Conservation (phyloP, 2,888 invertebrate species). For the Phaedon cochleariae region DNA sequence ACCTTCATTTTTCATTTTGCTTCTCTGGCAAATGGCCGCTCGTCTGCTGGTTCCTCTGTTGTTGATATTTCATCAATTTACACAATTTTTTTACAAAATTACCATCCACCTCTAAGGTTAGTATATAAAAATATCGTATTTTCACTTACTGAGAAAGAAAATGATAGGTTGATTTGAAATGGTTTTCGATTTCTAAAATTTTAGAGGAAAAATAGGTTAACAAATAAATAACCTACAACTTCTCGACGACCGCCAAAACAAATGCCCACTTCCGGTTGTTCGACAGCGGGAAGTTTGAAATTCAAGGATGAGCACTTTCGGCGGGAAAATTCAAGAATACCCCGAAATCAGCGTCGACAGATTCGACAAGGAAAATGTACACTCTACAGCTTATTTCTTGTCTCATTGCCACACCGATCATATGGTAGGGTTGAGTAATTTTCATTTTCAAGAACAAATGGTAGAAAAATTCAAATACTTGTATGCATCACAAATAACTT, state of each 20-base stretch:
- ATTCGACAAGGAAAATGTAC: slow-evolving; percentile 63
- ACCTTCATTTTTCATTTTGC: slow-evolving; percentile 54
- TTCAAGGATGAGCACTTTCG: slow-evolving; percentile 67
- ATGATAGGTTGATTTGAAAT: slow-evolving; percentile 14
- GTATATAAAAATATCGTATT: slow-evolving; percentile 14
- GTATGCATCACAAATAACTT: slow-evolving; percentile 55
- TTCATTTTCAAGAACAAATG: slow-evolving; percentile 54
- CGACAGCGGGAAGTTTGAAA: slow-evolving; percentile 45
- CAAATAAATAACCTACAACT: slow-evolving; percentile 58
- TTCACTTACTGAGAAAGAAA: slow-evolving; percentile 3
- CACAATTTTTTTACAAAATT: slow-evolving; percentile 11
- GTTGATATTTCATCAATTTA: slow-evolving; percentile 17
- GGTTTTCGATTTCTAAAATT: slow-evolving; percentile 33
- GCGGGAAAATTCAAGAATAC: slow-evolving; percentile 69
- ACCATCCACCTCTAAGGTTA: slow-evolving; percentile 1
- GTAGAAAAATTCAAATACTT: slow-evolving; percentile 45
- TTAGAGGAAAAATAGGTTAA: slow-evolving; percentile 58
- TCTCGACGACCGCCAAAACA: slow-evolving; percentile 56
- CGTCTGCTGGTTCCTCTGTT: slow-evolving; percentile 21
- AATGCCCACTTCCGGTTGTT: slow-evolving; percentile 45
- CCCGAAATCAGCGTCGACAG: slow-evolving; percentile 71
- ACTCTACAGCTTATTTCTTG: slow-evolving; percentile 68
- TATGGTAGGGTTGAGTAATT: slow-evolving; percentile 64
- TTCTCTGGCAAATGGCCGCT: slow-evolving; percentile 59
- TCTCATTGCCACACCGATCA: slow-evolving; percentile 76